Conservation (phyloP, 2,888 invertebrate species). For the Callosobruchus maculatus region DNA sequence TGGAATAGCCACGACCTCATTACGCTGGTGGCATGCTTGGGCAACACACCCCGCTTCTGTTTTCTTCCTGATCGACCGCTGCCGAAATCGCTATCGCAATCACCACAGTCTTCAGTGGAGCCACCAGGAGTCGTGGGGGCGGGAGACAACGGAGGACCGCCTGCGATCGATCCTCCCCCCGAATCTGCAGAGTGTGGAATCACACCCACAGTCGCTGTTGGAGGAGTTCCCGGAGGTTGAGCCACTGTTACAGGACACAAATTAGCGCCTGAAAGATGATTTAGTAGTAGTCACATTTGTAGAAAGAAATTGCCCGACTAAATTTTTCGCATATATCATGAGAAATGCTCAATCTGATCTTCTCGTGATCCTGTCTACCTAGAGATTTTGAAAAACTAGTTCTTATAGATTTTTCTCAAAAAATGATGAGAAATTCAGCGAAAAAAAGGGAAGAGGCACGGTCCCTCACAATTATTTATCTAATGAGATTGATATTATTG, state of each 20-base stretch:
- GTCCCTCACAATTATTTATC: too few relatives aligned
- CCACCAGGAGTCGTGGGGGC: constrained; percentile 60
- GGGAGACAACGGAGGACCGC: constrained; percentile 50
- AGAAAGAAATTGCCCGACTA: constrained; percentile 39
- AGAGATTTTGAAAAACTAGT: too few relatives aligned
- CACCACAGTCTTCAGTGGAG: constrained; percentile 54
- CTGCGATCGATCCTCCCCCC: constrained; percentile 41
- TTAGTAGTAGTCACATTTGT: too few relatives aligned
- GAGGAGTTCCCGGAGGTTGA: background rate
- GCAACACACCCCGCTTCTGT: constrained; percentile 86
- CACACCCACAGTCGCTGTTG: constrained; percentile 54
- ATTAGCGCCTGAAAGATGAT: constrained; percentile 12
- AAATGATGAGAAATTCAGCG: too few relatives aligned
- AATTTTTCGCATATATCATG: too few relatives aligned
- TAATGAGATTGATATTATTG: too few relatives aligned
- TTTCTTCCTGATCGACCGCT: constrained; percentile 50
- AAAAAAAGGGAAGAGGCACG: too few relatives aligned
- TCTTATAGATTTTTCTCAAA: too few relatives aligned
- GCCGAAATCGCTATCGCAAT: constrained; percentile 48
- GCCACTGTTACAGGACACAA: constrained; percentile 11
- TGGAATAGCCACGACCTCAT: constrained; percentile 97
- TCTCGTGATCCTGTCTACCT: too few relatives aligned
- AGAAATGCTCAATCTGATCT: too few relatives aligned
- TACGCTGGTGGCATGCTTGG: constrained; percentile 92
- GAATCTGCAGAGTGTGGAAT: constrained; percentile 55